Evolutionary conservation across 1,140 invertebrate genomes (phyloP).

Genomic region (Glomeris maerens): DNA sequence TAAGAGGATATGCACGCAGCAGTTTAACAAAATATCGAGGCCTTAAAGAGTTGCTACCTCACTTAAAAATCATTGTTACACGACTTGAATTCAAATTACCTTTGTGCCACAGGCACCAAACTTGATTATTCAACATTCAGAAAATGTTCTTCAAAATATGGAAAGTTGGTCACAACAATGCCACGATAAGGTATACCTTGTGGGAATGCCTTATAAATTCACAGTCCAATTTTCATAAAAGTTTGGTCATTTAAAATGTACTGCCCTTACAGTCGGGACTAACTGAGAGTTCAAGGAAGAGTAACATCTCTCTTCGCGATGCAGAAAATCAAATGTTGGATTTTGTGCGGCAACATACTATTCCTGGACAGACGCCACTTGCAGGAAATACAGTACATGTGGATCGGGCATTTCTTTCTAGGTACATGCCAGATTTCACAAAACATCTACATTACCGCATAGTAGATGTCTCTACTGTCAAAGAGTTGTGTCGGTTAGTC

Average conservation of each 20-base stretch:
- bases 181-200: not conserved
- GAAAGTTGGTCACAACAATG: too few species aligned
- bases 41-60: too few species aligned
- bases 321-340: constrained; percentile 56
- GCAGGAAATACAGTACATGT: constrained; percentile 81
- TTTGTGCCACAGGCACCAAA: too few species aligned
- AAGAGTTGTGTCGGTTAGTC: constrained; percentile 54
- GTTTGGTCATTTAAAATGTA: constrained; percentile 1
- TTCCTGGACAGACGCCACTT: constrained; percentile 47
- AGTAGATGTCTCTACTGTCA: constrained; percentile 80
- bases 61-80: too few species aligned
- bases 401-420: constrained; percentile 61
- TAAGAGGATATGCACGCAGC: too few species aligned
- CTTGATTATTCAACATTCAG: too few species aligned
- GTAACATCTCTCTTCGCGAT: constrained; percentile 43
- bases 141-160: too few species aligned
- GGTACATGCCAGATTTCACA: constrained; percentile 57
- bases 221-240: not conserved
- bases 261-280: constrained; percentile 51
- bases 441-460: constrained; percentile 80
- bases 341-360: constrained; percentile 55
- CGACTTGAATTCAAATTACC: too few species aligned
- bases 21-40: too few species aligned
- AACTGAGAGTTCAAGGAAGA: constrained; percentile 49
- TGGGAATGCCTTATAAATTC: constrained; percentile 4